A percentile compares a stretch with the other conserved stretches of the same genome.
These are phyloP conservation scores for Campaea margaritaria DNA, from an alignment of 2,888 invertebrate genomes.

Conservation along the genomic window DNA sequence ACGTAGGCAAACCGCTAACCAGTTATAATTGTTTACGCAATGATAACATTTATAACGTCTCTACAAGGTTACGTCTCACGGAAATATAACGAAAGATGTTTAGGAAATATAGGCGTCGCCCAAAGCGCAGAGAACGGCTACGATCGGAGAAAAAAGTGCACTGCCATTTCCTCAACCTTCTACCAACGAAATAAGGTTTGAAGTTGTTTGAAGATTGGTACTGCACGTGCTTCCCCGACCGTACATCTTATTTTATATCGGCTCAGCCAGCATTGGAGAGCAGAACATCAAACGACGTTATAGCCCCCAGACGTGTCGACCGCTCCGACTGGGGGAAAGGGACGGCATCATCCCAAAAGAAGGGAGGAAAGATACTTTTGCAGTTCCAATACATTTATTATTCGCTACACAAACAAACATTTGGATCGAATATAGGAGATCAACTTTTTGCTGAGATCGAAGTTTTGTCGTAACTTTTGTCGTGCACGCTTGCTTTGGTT, in stretches of 20 bases:
- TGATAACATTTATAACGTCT: constrained; percentile 44
- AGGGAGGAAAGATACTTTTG: constrained; percentile 69
- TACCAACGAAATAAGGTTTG: constrained; percentile 13
- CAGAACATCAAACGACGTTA: constrained; percentile 85
- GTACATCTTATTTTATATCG: constrained; percentile 82
- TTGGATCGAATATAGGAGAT: constrained; percentile 61
- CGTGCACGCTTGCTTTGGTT: constrained; percentile 2
- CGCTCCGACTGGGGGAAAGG: constrained; percentile 64
- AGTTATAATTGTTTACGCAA: constrained; percentile 27
- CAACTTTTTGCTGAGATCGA: constrained; percentile 52
- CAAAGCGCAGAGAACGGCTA: constrained; percentile 70
- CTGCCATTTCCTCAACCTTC: constrained; percentile 18
- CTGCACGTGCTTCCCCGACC: constrained; percentile 45
- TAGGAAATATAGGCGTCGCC: constrained; percentile 84
- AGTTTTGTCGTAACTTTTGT: constrained; percentile 52
- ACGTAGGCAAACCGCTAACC: constrained; percentile 31
- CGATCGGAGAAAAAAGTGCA: constrained; percentile 34
- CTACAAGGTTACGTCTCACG: constrained; percentile 74
- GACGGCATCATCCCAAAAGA: constrained; percentile 64
- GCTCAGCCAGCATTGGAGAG: constrained; percentile 83
- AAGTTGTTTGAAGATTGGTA: constrained; percentile 15
- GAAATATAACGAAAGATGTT: constrained; percentile 82
- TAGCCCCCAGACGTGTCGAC: constrained; percentile 82
- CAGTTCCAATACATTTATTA: constrained; percentile 78
- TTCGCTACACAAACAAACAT: constrained; percentile 75